phyloP scores from a whole-genome alignment of 1,140 invertebrate species.

The Neotoxoptera formosana region DNA sequence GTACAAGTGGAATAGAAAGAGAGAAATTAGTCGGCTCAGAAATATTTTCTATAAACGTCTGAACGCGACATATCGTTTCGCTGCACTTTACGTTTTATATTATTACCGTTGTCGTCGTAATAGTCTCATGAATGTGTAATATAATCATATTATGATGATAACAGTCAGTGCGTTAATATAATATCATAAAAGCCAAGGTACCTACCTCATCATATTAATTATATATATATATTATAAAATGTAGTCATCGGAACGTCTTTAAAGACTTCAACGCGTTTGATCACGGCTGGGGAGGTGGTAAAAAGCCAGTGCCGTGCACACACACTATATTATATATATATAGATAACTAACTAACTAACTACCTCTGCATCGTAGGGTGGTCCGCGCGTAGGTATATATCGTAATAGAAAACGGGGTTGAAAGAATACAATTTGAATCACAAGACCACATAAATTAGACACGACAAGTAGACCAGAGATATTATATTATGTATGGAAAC shows the following conservation, averaged over 20 bases:
- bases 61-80: background rate
- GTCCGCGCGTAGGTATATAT: background rate
- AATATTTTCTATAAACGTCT: background rate
- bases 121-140: background rate
- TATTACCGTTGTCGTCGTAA: background rate
- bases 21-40: background rate
- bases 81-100: background rate
- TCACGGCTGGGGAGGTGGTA: background rate
- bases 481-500: background rate
- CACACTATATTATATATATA: too few species aligned
- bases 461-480: background rate
- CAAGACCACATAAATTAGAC: conserved; percentile 17
- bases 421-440: conserved; percentile 21
- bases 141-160: background rate
- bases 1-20: background rate
- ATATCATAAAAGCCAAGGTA: background rate
- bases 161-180: background rate
- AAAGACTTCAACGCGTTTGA: background rate
- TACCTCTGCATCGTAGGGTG: background rate
- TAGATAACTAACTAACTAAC: too few species aligned
- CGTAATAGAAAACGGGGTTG: background rate
- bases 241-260: background rate
- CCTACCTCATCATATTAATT: background rate
- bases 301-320: background rate
- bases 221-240: background rate